A percentile compares a stretch with the other conserved stretches of the same genome.
phyloP scores from a whole-genome alignment of 2,888 invertebrate genomes.

The Sesamia inferens region DNA sequence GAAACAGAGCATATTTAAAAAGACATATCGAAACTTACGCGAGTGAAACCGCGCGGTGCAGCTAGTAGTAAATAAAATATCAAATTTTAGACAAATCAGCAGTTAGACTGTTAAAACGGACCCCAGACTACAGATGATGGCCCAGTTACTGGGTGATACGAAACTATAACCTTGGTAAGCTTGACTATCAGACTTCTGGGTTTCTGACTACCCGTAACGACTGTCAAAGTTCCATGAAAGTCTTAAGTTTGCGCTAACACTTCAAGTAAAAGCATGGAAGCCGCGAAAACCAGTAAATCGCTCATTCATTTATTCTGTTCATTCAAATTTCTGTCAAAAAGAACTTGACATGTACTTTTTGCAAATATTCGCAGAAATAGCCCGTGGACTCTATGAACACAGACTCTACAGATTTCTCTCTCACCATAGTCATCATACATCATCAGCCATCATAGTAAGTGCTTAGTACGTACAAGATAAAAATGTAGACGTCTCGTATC shows the following conservation, averaged over 20 bases:
- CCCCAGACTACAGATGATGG: too few species aligned
- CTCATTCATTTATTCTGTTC: background rate
- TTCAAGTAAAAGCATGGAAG: background rate
- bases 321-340: background rate
- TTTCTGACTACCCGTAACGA: too few species aligned
- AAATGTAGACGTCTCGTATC: slow-evolving; percentile 35
- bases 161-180: too few species aligned
- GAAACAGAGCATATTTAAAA: too few species aligned
- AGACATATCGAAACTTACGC: too few species aligned
- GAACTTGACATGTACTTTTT: background rate
- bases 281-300: background rate
- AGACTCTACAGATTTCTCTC: slow-evolving; percentile 6
- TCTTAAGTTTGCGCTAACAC: background rate
- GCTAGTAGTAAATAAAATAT: too few species aligned
- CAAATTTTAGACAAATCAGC: too few species aligned
- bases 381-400: background rate
- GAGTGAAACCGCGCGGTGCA: too few species aligned
- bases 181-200: too few species aligned
- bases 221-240: too few species aligned
- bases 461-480: slow-evolving; percentile 22
- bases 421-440: slow-evolving; percentile 17
- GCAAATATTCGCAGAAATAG: background rate
- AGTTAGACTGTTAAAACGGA: too few species aligned
- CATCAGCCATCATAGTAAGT: slow-evolving; percentile 5
- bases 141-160: too few species aligned